Percentiles rank a stretch among this genome's conserved stretches.
Conservation (phyloP, 2,113 vertebrate genomes). For the Haliaeetus leucogaster region DNA sequence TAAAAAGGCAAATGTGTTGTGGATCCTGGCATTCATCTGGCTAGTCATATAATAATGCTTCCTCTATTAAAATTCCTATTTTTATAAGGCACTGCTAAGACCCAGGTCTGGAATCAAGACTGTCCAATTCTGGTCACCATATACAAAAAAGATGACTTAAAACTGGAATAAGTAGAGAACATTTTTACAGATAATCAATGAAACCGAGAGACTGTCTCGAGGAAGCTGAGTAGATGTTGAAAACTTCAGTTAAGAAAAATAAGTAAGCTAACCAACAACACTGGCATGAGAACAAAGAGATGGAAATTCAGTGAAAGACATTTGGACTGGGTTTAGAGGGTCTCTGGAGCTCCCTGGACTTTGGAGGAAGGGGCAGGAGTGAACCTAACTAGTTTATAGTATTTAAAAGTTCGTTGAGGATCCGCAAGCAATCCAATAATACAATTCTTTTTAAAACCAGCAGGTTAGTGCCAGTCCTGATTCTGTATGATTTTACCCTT, state of each 20-base stretch:
- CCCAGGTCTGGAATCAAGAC: not conserved
- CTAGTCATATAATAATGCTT: not conserved
- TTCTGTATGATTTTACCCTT: not conserved
- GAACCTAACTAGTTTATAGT: not conserved
- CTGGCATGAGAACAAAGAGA: not conserved
- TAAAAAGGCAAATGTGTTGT: not conserved
- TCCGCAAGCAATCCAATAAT: not conserved
- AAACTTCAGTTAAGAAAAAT: not conserved
- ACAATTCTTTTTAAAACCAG: not conserved
- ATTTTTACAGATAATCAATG: not conserved
- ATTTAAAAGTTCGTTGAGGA: not conserved
- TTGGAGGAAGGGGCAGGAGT: not conserved
- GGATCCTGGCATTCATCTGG: not conserved
- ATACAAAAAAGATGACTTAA: not conserved
- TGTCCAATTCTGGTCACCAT: not conserved
- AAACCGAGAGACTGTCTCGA: not conserved
- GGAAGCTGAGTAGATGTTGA: not conserved
- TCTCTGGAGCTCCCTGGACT: not conserved
- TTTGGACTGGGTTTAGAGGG: not conserved
- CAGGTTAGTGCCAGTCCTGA: not conserved
- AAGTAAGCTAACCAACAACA: not conserved
- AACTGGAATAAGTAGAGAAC: not conserved
- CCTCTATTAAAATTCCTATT: not conserved
- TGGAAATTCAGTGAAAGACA: not conserved
- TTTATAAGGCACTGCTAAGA: not conserved